A percentile compares a stretch with the other conserved stretches of the same genome.
These are phyloP conservation scores for Petrolisthes cinctipes DNA, from an alignment of 2,888 invertebrate species.

Conservation along the genomic window DNA sequence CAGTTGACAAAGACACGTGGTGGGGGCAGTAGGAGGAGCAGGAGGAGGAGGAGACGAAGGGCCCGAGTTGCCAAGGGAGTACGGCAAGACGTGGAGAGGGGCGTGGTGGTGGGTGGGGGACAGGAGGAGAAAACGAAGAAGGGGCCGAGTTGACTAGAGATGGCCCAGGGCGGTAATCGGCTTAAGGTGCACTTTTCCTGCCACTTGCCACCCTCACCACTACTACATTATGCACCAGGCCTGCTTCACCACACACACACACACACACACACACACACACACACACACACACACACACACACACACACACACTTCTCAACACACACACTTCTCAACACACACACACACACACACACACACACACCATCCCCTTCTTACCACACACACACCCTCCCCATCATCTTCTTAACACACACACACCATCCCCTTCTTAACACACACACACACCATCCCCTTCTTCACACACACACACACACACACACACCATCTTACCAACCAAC, in stretches of 20 bases:
- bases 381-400: background rate
- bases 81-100: background rate
- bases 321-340: background rate
- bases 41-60: background rate
- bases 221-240: constrained; percentile 51
- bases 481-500: background rate
- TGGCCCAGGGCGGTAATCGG: constrained; percentile 44
- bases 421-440: background rate
- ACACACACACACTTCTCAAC: background rate
- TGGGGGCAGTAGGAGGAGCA: background rate
- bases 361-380: background rate
- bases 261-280: background rate
- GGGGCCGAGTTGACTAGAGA: constrained; percentile 29
- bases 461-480: background rate
- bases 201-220: constrained; percentile 41
- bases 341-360: background rate
- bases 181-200: constrained; percentile 49
- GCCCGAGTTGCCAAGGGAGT: background rate
- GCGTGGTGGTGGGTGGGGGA: background rate
- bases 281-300: background rate
- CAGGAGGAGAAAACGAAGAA: constrained; percentile 1
- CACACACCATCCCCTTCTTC: background rate
- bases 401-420: background rate
- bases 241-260: constrained; percentile 5
- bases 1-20: background rate